Percentiles rank a stretch among this genome's conserved stretches.
These are phyloP conservation scores for Heliconius cydno DNA, from an alignment of 2,888 invertebrate species.

Conservation along the genomic window DNA sequence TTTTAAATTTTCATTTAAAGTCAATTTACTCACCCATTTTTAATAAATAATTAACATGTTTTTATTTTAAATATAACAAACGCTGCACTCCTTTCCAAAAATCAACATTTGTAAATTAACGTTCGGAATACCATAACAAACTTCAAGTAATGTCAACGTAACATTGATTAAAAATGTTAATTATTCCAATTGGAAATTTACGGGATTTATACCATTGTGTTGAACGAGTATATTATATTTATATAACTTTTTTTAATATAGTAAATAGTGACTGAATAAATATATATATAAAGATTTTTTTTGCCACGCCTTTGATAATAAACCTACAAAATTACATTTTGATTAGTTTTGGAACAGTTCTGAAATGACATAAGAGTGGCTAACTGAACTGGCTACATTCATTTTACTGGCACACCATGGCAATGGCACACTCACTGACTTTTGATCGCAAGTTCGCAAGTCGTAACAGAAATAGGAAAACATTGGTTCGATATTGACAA, in stretches of 20 bases:
- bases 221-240: background rate
- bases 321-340: conserved; percentile 39
- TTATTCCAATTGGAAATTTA: conserved; percentile 9
- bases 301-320: conserved; percentile 42
- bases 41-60: conserved; percentile 58
- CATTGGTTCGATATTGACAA: background rate
- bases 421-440: conserved; percentile 1
- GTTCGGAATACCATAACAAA: conserved; percentile 56
- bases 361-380: conserved; percentile 39
- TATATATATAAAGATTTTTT: conserved; percentile 30
- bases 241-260: background rate
- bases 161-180: conserved; percentile 31
- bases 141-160: conserved; percentile 46
- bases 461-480: conserved; percentile 5
- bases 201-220: conserved; percentile 11
- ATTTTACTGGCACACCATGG: background rate
- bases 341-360: conserved; percentile 46
- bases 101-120: conserved; percentile 66
- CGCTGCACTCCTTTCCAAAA: conserved; percentile 58
- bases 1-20: background rate
- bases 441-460: conserved; percentile 1
- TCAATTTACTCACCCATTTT: conserved; percentile 66
- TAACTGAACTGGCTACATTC: conserved; percentile 15
- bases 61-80: conserved; percentile 56
- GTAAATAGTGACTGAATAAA: background rate